Evolutionary conservation across 2,797 vertebrate genomes (phyloP).

Genomic region (Falco columbarius): DNA sequence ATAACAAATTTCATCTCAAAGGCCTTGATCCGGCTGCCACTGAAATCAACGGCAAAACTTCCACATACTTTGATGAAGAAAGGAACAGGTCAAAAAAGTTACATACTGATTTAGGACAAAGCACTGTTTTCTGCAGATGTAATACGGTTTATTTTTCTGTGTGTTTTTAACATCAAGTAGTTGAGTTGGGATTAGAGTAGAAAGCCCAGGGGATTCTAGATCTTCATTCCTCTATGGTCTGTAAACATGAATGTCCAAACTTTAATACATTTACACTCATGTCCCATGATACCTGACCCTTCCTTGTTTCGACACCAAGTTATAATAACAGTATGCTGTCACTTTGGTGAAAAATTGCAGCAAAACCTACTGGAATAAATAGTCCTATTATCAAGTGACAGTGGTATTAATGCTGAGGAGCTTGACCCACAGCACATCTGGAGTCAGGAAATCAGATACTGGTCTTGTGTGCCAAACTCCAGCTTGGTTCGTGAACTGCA

Average conservation of each 20-base stretch:
- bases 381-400: neutral
- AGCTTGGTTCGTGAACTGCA: neutral
- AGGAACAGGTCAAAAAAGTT: neutral
- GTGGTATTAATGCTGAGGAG: neutral
- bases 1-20: constrained; percentile 66
- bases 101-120: neutral
- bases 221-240: neutral
- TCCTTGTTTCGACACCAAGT: neutral
- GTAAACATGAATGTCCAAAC: neutral
- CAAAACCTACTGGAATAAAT: neutral
- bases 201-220: neutral
- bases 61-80: neutral
- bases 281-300: neutral
- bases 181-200: neutral
- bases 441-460: neutral
- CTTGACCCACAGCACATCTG: neutral
- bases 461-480: neutral
- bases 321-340: neutral
- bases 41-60: constrained; percentile 56
- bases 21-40: constrained; percentile 33
- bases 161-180: neutral
- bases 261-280: neutral
- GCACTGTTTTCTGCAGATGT: neutral
- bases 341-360: neutral
- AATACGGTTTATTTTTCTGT: neutral